Evolutionary conservation across 2,113 vertebrate species (phyloP), one percentile per base, ranked within the genome.

Genomic region (Pelobates fuscus): DNA sequence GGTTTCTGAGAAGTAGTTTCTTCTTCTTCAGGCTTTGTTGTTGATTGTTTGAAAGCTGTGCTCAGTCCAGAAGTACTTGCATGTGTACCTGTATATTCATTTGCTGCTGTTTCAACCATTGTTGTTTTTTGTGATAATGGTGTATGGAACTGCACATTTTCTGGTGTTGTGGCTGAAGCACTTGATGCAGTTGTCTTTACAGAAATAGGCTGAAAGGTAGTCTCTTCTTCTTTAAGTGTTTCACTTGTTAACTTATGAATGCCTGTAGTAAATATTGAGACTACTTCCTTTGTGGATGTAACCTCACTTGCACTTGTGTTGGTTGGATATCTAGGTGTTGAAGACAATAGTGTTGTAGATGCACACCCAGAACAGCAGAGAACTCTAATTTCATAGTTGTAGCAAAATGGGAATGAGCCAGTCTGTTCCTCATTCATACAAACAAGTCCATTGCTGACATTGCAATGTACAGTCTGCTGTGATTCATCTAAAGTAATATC

Each of bases 331-430:
- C 1, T 49, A 14, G 3, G 12, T 49, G 44, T 17, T 49, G 17
- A 49, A 14, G 10, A 4, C 44, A 14, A 15, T 11, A 14, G 2
- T 49, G 44, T 49, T 37, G 71, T 66, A 14, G 49, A 41, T 57
- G 23, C 32, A 58, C 44, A 65, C 37, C 17, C 30, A 21, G 71
- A 66, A 21, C 26, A 80, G 49, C 68, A 80, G 2, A 78, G n/a
- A 2, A 67, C 25, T 26, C 75, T 57, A 3, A 76, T 61, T 3
- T 70, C 55, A 26, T 78, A 57, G 17, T 70, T 62, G 29, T 55
- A 70, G 49, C 11, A 43, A 14, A 18, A 14, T 49, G 12, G 17
- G 44, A 49, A 49, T 49, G 3, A 17, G 15, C 2, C 15, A 14
- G 44, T 12, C 44, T 67, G 52, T 30, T 80, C 55, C 52, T 26